These are phyloP conservation scores for Enteromius thamalakanensis DNA, from an alignment of 2,797 vertebrate genomes.

Conservation along the genomic window DNA sequence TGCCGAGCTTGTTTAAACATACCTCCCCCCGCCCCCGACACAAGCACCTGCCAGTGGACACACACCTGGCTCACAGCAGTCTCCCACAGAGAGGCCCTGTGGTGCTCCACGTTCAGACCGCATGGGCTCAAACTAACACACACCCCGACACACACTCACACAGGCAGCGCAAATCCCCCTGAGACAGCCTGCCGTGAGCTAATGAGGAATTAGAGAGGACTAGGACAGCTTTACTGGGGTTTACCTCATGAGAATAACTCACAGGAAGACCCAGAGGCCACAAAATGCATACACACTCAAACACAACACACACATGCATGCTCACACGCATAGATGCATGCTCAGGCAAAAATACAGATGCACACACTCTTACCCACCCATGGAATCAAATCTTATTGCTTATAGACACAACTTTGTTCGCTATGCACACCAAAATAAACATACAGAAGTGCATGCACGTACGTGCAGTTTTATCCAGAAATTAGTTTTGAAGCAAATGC, in stretches of 20 bases:
- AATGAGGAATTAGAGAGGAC: conserved; percentile 78
- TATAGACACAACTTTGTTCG: conserved; percentile 40
- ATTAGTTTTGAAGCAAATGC: conserved; percentile 34
- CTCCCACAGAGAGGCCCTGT: conserved; percentile 63
- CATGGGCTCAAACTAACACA: conserved; percentile 49
- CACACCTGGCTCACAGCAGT: conserved; percentile 68
- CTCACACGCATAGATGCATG: conserved; percentile 36
- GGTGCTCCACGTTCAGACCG: conserved; percentile 62
- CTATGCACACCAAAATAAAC: conserved; percentile 37
- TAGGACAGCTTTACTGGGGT: conserved; percentile 74
- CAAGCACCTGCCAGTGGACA: conserved; percentile 68
- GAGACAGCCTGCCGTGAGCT: conserved; percentile 75
- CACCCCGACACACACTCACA: conserved; percentile 41
- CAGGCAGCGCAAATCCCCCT: conserved; percentile 67
- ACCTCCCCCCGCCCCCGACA: not conserved
- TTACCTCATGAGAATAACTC: conserved; percentile 74
- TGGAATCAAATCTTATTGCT: conserved; percentile 40
- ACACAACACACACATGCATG: conserved; percentile 44
- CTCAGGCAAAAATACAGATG: conserved; percentile 39
- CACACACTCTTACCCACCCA: conserved; percentile 38
- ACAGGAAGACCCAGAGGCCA: conserved; percentile 71
- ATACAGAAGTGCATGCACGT: conserved; percentile 12
- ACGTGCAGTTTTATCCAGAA: conserved; percentile 30
- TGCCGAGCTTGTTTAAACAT: conserved; percentile 33
- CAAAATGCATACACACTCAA: conserved; percentile 48